Evolutionary conservation across 2,888 invertebrate species (phyloP), one percentile per base, ranked within the genome.

Genomic region (Pristionchus maxplancki): DNA sequence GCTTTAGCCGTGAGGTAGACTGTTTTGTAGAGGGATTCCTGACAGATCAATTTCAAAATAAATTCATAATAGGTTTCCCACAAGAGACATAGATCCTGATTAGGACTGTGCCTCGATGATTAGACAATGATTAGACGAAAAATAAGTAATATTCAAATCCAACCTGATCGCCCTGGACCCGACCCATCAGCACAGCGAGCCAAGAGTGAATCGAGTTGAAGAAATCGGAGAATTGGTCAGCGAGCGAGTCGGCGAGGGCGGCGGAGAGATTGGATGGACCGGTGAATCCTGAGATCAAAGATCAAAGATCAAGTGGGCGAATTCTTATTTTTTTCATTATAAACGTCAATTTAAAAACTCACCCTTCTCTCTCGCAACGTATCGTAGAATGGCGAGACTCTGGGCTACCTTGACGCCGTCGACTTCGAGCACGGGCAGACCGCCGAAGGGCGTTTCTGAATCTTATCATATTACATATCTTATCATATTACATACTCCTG

Each of bases 201-300:
- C 81, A 81, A 11, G 48, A 6, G 4, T 20, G 15, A 31, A 81
- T 15, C 28, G 48, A 13, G 3, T 0, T 82, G 40, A 82, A 9
- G 82, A 82, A 82, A 20, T 82, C 82, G 5, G 53, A n/a, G 82
- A 31, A 82, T 20, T 53, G 82, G 20, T 82, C 82, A n/a, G 50
- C 48, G 1, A 82, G 48, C 28, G 82, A 48, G 28, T 82, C 82
- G 20, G 53, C 82, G 15, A 40, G 28, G 1, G 82, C 82, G 17
- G 48, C 53, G 8, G 48, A 15, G 31, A 82, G 53, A 31, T 82
- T 82, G 53, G 50, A 17, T 0, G 48, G 31, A 50, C 82, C 82
- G 8, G 50, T 50, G 50, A 28, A 82, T 4, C 82, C 82, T 82
- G 40, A 20, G n/a, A 71, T 17, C 5, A 71, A 28, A 71, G 71